Conservation (phyloP, 2,113 vertebrate genomes). For the Oryzias celebensis region DNA sequence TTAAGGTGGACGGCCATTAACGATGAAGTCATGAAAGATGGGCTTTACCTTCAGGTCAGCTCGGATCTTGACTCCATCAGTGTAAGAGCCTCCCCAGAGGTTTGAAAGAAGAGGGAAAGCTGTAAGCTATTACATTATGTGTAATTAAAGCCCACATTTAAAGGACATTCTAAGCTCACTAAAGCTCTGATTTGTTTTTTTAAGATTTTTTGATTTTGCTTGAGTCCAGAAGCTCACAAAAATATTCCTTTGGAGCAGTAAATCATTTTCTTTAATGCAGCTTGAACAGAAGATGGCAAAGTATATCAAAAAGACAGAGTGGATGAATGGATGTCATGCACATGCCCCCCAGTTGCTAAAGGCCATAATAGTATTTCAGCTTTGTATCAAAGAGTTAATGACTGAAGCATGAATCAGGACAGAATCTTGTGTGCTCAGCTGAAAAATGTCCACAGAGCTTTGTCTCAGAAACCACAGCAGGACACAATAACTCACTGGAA, state of each 20-base stretch:
- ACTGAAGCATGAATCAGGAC: constrained; percentile 22
- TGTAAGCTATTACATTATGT: no score
- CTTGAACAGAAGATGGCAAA: not conserved
- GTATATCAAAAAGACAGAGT: not conserved
- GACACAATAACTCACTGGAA: constrained; percentile 62
- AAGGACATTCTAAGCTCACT: not conserved
- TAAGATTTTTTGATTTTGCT: not conserved
- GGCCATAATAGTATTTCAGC: constrained; percentile 25
- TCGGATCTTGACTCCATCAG: no score
- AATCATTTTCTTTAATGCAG: not conserved
- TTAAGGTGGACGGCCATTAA: no score
- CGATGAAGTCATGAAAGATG: no score
- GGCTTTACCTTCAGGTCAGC: no score
- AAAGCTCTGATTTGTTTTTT: not conserved
- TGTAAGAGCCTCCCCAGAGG: no score
- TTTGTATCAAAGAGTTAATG: constrained; percentile 39
- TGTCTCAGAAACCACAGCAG: constrained; percentile 56
- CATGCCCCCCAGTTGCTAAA: not conserved
- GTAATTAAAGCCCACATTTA: no score
- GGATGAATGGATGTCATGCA: not conserved
- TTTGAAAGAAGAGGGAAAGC: no score
- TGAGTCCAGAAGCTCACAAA: not conserved
- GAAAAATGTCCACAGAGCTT: constrained; percentile 47
- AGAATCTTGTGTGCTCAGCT: constrained; percentile 23
- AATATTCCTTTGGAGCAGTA: not conserved